Percentiles rank a stretch among this genome's conserved stretches.
phyloP scores from a whole-genome alignment of 1,140 invertebrate species.

The Diabrotica undecimpunctata region DNA sequence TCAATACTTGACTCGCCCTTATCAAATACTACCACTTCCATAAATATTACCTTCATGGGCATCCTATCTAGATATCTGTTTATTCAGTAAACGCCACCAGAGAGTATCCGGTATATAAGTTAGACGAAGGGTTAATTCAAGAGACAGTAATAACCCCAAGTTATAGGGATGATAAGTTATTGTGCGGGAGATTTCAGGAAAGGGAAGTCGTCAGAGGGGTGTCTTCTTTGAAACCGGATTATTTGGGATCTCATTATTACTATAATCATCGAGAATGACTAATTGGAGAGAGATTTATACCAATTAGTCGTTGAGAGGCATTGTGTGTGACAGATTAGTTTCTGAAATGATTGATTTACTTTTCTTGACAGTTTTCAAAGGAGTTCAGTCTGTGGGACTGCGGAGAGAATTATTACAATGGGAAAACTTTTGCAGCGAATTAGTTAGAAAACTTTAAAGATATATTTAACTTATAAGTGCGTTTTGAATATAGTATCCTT shows the following conservation, averaged over 20 bases:
- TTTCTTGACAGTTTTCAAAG: not conserved
- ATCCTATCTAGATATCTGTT: conserved; percentile 11
- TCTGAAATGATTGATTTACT: conserved; percentile 12
- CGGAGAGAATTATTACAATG: not conserved
- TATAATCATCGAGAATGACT: conserved; percentile 16
- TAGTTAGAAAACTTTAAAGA: not conserved
- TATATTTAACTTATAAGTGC: not conserved
- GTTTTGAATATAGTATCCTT: too few species aligned
- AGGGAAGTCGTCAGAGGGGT: conserved; percentile 8
- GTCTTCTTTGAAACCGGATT: conserved; percentile 17
- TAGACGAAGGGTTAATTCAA: conserved; percentile 19
- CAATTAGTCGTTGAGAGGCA: conserved; percentile 13
- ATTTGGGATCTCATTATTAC: conserved; percentile 17
- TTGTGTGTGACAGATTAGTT: conserved; percentile 16
- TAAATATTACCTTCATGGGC: conserved; percentile 3
- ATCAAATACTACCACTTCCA: conserved; percentile 8
- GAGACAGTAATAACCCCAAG: conserved; percentile 19
- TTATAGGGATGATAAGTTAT: conserved; percentile 17
- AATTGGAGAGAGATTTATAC: conserved; percentile 15
- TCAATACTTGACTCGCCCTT: conserved; percentile 6
- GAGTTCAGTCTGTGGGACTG: not conserved
- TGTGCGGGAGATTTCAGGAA: conserved; percentile 5
- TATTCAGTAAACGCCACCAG: conserved; percentile 5
- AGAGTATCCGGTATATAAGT: conserved; percentile 1
- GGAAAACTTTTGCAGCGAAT: not conserved